Evolutionary conservation across 2,888 invertebrate genomes (phyloP).

Genomic region (Leucozona laternaria): DNA sequence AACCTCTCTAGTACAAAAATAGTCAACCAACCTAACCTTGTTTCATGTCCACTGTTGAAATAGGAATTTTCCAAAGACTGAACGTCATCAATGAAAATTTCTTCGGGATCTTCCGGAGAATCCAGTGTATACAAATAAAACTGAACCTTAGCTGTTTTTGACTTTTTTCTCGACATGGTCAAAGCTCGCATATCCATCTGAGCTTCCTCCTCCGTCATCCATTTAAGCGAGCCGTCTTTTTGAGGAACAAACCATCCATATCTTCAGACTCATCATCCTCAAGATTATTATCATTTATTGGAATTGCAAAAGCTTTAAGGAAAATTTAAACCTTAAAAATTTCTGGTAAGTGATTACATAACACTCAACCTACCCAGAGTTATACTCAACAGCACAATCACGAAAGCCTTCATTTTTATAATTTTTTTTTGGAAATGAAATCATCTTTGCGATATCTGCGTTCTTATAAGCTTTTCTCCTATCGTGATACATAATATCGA

Average conservation of each 20-base stretch:
- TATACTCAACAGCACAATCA: not conserved
- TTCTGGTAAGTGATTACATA: not conserved
- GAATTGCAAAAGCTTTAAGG: not conserved
- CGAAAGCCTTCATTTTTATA: not conserved
- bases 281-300: not conserved
- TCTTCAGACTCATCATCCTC: not conserved
- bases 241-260: conserved; percentile 28
- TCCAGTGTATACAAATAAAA: conserved; percentile 6
- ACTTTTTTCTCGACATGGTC: not conserved
- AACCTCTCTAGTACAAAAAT: not conserved
- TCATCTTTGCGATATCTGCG: too few species aligned
- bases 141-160: not conserved
- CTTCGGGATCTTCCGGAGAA: not conserved
- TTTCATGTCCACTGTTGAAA: not conserved
- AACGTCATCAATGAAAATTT: not conserved
- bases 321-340: not conserved
- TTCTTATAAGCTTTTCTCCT: too few species aligned
- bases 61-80: not conserved
- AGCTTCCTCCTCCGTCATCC: conserved; percentile 21
- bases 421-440: not conserved
- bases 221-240: conserved; percentile 1
- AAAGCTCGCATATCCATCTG: not conserved
- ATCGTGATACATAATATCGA: too few species aligned
- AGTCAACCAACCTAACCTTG: not conserved
- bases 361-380: not conserved